Evolutionary conservation across 2,113 vertebrate species (phyloP).

Genomic region (Rhinopomastus cyanomelas): DNA sequence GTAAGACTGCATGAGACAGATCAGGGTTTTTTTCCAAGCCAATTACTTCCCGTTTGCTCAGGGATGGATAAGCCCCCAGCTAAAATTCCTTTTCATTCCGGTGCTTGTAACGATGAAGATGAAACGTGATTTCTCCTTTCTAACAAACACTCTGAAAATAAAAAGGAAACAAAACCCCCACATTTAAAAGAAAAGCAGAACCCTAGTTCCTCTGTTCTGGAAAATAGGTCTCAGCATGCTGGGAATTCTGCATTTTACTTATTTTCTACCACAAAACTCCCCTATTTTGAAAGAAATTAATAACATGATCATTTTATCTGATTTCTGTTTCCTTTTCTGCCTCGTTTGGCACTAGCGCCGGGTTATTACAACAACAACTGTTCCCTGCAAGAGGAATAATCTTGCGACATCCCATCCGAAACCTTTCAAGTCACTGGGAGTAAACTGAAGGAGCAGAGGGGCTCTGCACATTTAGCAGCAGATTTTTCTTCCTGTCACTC

Average conservation of each 20-base stretch:
- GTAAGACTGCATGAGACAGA: slow-evolving; percentile 27
- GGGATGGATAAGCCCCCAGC: slow-evolving; percentile 49
- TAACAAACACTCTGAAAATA: slow-evolving; percentile 14
- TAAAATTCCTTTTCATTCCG: slow-evolving; percentile 44
- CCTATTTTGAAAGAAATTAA: slow-evolving; percentile 24
- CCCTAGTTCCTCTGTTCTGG: slow-evolving; percentile 24
- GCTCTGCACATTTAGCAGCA: background rate
- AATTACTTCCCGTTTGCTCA: background rate
- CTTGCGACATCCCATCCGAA: background rate
- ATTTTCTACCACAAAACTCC: slow-evolving; percentile 24
- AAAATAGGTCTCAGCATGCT: slow-evolving; percentile 54
- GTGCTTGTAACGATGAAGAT: slow-evolving; percentile 39
- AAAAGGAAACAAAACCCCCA: background rate
- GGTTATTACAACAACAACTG: slow-evolving; percentile 36
- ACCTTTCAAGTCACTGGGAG: background rate
- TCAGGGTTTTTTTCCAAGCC: slow-evolving; percentile 29
- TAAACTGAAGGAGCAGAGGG: background rate
- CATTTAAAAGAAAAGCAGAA: background rate
- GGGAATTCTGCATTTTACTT: slow-evolving; percentile 5
- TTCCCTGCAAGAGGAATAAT: slow-evolving; percentile 13
- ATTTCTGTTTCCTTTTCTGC: slow-evolving; percentile 45
- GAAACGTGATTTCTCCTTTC: slow-evolving; percentile 58
- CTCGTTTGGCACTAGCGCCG: slow-evolving; percentile 17
- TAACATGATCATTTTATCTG: slow-evolving; percentile 4
- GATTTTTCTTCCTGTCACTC: background rate